These are phyloP conservation scores for Athripsodes cinereus DNA, from an alignment of 2,888 invertebrate genomes.

Conservation along the genomic window DNA sequence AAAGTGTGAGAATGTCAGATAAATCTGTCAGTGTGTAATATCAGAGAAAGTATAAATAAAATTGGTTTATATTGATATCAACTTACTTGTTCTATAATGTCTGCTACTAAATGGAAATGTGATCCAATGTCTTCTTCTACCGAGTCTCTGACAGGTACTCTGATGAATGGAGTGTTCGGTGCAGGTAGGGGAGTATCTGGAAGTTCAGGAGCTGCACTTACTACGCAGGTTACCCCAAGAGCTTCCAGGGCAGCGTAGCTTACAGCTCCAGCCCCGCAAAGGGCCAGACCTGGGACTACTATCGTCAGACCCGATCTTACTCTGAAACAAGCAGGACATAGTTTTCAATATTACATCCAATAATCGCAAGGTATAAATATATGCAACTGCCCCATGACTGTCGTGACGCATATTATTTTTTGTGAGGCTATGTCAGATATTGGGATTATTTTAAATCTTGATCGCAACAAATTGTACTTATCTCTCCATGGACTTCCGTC, in stretches of 20 bases:
- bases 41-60: not conserved
- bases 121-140: conserved; percentile 64
- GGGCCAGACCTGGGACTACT: conserved; percentile 65
- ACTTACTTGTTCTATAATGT: conserved; percentile 65
- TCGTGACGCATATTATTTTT: no score
- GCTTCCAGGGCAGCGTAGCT: conserved; percentile 61
- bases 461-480: no score
- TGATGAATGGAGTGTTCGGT: conserved; percentile 56
- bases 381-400: no score
- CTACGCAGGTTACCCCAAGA: conserved; percentile 67
- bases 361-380: no score
- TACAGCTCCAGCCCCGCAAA: conserved; percentile 74
- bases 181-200: conserved; percentile 61
- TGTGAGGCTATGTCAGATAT: no score
- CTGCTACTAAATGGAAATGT: conserved; percentile 72
- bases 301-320: conserved; percentile 56
- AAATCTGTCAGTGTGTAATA: not conserved
- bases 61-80: not conserved
- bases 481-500: no score
- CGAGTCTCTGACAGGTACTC: conserved; percentile 69
- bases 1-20: not conserved
- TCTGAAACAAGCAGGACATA: conserved; percentile 5
- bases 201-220: conserved; percentile 79
- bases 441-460: no score
- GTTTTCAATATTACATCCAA: no score